Percentiles rank a stretch among this genome's conserved stretches.
Conservation (phyloP, 2,797 vertebrate genomes). For the Urophycis tenuis region DNA sequence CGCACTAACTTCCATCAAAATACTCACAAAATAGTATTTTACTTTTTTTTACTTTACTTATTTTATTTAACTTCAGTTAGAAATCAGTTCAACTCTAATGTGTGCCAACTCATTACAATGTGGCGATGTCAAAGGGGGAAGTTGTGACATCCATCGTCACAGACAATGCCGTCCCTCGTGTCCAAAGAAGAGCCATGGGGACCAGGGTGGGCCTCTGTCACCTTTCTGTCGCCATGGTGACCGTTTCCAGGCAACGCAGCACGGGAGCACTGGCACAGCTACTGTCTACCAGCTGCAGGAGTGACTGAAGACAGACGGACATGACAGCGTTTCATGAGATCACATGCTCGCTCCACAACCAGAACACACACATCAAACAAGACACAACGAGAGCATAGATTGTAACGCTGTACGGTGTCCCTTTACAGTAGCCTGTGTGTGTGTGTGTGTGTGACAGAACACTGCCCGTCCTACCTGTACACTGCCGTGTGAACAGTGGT, state of each 20-base stretch:
- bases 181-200: not conserved
- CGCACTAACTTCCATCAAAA: not conserved
- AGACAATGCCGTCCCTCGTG: not conserved
- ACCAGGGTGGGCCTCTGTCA: conserved; percentile 20
- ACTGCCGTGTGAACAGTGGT: conserved; percentile 65
- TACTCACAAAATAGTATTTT: too few species aligned
- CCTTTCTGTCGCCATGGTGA: conserved; percentile 15
- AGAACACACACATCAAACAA: not conserved
- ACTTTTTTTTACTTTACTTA: too few species aligned
- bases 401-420: not conserved
- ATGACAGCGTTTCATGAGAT: not conserved
- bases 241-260: conserved; percentile 33
- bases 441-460: not conserved
- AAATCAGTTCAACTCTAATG: not conserved
- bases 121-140: not conserved
- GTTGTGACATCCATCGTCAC: not conserved
- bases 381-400: too few species aligned
- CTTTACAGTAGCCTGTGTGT: not conserved
- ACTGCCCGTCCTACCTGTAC: conserved; percentile 46
- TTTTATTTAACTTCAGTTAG: too few species aligned
- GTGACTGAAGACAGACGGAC: conserved; percentile 29
- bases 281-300: conserved; percentile 52
- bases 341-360: too few species aligned
- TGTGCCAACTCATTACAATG: not conserved
- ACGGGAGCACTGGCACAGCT: conserved; percentile 50